Percentiles rank a stretch among this genome's conserved stretches.
phyloP scores from a whole-genome alignment of 64 coral and sea anemone species.

The Anthopleura sola region DNA sequence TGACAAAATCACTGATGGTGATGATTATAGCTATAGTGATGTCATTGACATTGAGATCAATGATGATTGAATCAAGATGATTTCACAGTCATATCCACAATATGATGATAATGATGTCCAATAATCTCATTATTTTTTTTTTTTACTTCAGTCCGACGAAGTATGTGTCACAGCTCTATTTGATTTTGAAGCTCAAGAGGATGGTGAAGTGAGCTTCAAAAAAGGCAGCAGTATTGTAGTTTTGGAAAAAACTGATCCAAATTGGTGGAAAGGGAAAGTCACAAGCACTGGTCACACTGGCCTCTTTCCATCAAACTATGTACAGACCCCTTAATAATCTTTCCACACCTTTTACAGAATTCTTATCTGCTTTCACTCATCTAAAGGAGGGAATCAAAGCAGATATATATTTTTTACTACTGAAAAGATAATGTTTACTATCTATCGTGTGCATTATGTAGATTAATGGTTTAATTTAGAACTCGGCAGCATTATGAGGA shows the following conservation, averaged over 20 bases:
- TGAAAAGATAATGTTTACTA: neutral
- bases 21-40: too few species aligned
- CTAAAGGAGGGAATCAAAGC: neutral
- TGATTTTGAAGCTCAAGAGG: slow-evolving; percentile 65
- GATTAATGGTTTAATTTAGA: neutral
- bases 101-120: too few species aligned
- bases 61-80: too few species aligned
- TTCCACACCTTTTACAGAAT: neutral
- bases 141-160: neutral
- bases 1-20: too few species aligned
- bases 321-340: slow-evolving; percentile 5
- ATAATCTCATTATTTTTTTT: neutral
- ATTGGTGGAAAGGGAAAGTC: slow-evolving; percentile 91
- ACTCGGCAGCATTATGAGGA: neutral
- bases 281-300: slow-evolving; percentile 39
- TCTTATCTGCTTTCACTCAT: neutral
- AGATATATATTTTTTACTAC: slow-evolving; percentile 7
- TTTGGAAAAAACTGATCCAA: slow-evolving; percentile 67
- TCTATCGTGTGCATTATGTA: neutral
- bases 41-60: too few species aligned
- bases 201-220: slow-evolving; percentile 86
- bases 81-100: too few species aligned
- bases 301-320: slow-evolving; percentile 79
- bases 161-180: slow-evolving; percentile 3
- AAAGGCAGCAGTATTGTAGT: slow-evolving; percentile 71